Evolutionary conservation across 2,113 vertebrate genomes (phyloP).

Genomic region (Hassar affinis): DNA sequence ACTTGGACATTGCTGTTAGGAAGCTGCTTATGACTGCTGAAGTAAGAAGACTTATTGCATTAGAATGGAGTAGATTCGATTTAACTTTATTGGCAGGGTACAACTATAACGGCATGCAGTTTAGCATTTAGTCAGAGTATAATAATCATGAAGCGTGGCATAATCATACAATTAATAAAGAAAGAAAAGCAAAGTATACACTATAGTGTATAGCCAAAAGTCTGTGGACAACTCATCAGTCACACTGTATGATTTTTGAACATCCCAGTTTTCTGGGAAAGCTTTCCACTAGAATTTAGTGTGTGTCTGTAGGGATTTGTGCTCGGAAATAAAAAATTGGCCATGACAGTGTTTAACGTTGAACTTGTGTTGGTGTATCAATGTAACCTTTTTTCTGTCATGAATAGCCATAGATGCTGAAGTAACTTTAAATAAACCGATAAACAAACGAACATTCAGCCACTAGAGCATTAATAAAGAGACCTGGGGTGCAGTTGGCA

Average conservation of each 20-base stretch:
- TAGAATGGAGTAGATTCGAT: not conserved
- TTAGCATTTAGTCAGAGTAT: no score
- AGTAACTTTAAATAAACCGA: no score
- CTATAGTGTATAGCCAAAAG: no score
- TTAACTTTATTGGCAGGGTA: not conserved
- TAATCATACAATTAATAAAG: not conserved
- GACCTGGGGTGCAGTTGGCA: not conserved
- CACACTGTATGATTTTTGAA: no score
- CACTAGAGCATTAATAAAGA: not conserved
- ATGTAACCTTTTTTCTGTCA: no score
- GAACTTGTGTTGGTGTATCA: no score
- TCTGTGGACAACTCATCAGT: no score
- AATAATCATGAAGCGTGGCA: not conserved
- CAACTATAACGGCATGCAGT: not conserved
- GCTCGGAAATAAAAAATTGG: not conserved
- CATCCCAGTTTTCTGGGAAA: not conserved
- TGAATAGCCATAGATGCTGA: no score
- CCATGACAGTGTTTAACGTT: no score
- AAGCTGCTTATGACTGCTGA: not conserved
- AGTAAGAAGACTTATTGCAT: not conserved
- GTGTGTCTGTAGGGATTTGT: not conserved
- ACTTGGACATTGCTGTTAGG: not conserved
- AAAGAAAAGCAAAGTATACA: not conserved
- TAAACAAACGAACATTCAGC: no score
- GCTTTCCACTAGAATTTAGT: no score